Conservation (phyloP, 2,113 vertebrate species). For the Mobula birostris region DNA sequence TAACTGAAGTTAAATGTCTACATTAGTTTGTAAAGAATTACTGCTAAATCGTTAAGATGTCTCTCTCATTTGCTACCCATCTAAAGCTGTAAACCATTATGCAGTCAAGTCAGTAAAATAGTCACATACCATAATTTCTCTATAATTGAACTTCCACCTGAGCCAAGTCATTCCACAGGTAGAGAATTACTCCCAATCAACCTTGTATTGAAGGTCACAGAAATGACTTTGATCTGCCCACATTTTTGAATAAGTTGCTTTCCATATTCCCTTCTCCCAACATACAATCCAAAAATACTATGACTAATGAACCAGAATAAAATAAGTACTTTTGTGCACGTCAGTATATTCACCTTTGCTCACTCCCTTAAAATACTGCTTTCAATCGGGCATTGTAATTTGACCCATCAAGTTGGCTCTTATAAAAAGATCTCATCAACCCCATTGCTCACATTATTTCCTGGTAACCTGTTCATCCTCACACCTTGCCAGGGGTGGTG, state of each 20-base stretch:
- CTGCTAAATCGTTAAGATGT: not conserved
- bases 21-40: not conserved
- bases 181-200: not conserved
- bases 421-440: too few species aligned
- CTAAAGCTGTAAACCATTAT: not conserved
- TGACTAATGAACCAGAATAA: not conserved
- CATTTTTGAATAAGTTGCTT: not conserved
- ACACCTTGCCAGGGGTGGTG: too few species aligned
- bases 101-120: not conserved
- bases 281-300: not conserved
- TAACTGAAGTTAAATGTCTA: not conserved
- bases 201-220: not conserved
- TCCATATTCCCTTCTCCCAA: not conserved
- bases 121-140: not conserved
- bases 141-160: not conserved
- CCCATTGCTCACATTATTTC: too few species aligned
- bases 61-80: not conserved
- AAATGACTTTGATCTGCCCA: not conserved
- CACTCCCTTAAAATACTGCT: not conserved
- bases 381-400: too few species aligned
- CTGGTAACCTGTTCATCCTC: too few species aligned
- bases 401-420: too few species aligned
- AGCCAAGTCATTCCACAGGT: not conserved
- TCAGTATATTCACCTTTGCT: not conserved
- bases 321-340: not conserved